Base-by-base conservation (phyloP, 2,113 vertebrate species). In the Xenopus laevis region DNA sequence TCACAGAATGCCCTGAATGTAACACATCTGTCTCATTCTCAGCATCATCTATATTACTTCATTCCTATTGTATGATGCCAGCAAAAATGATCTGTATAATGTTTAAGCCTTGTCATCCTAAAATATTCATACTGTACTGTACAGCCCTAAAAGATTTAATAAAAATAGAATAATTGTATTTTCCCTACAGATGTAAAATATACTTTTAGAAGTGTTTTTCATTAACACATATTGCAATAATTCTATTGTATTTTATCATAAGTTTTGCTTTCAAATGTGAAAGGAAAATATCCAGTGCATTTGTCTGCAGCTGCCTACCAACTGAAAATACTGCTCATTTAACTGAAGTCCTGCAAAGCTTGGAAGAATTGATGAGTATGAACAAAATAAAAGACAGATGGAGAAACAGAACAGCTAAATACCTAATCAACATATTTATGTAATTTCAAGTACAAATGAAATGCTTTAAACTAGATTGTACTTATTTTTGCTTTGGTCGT, bases 271-370 rank as follows among this genome's bases (percentile, higher is more conserved):
- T 27, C 73, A 69, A 57, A 21, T 61, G 27, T 45, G 18, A 60
- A 61, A 52, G 9, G 20, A 67, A 18, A 45, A 68, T 13, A 53
- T 30, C 13, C 55, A 50, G 64, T 52, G 13, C 72, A 67, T 59
- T 67, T 50, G 53, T 16, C 58, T 76, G 23, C 23, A 27, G 23
- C 23, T 27, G 23, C 23, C 23, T 27, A 27, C 23, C 23, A 27
- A 27, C 23, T 27, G 23, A 27, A 27, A 27, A 27, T 27, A 27
- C 23, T 27, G 23, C 23, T 27, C 23, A 27, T 65, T 52, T 44
- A 69, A 53, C 40, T 75, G 65, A 68, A 27, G 65, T n/a, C 12
- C 53, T 74, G 72, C 53, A 67, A 65, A 74, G 21, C 50, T 53
- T 68, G 67, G 4, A 45, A 21, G 58, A 60, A 23, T 65, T 50